A percentile compares a stretch with the other conserved stretches of the same genome.
Conservation (phyloP, 2,888 invertebrate species). For the Ctenicera cuprea region DNA sequence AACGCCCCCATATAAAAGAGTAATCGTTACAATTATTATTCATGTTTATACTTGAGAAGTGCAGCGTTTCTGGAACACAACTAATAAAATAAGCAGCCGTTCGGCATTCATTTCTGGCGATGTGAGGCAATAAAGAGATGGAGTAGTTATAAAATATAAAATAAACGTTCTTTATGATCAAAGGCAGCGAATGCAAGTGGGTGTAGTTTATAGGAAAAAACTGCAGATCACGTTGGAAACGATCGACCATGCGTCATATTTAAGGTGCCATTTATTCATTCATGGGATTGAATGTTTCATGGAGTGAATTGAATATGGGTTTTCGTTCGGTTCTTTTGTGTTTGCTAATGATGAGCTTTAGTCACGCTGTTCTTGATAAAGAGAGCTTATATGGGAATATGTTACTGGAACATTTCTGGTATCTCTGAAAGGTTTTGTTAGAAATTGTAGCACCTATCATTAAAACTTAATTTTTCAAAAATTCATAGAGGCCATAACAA, state of each 20-base stretch:
- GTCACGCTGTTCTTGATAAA: slow-evolving; percentile 10
- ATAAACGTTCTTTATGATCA: slow-evolving; percentile 26
- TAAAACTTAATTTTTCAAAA: too few species aligned
- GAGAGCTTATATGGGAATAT: neutral
- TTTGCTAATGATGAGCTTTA: slow-evolving; percentile 37
- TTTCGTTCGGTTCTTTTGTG: slow-evolving; percentile 38
- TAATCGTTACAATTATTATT: slow-evolving; percentile 20
- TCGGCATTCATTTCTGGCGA: slow-evolving; percentile 22
- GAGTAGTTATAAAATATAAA: slow-evolving; percentile 12
- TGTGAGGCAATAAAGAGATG: slow-evolving; percentile 18
- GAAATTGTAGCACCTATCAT: too few species aligned
- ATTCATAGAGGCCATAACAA: too few species aligned
- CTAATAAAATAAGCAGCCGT: slow-evolving; percentile 18
- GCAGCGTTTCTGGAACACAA: slow-evolving; percentile 10
- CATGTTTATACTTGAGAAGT: slow-evolving; percentile 23
- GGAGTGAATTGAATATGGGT: slow-evolving; percentile 40
- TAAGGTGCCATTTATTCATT: slow-evolving; percentile 25
- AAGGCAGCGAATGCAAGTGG: neutral
- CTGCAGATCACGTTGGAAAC: slow-evolving; percentile 14
- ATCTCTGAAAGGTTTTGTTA: too few species aligned
- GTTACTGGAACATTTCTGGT: too few species aligned
- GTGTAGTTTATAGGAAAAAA: slow-evolving; percentile 9
- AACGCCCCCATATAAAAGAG: neutral
- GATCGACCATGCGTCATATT: slow-evolving; percentile 8
- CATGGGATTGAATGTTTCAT: slow-evolving; percentile 31